These are phyloP conservation scores for Malurus elegans DNA, from an alignment of 2,113 vertebrate species.

Conservation along the genomic window DNA sequence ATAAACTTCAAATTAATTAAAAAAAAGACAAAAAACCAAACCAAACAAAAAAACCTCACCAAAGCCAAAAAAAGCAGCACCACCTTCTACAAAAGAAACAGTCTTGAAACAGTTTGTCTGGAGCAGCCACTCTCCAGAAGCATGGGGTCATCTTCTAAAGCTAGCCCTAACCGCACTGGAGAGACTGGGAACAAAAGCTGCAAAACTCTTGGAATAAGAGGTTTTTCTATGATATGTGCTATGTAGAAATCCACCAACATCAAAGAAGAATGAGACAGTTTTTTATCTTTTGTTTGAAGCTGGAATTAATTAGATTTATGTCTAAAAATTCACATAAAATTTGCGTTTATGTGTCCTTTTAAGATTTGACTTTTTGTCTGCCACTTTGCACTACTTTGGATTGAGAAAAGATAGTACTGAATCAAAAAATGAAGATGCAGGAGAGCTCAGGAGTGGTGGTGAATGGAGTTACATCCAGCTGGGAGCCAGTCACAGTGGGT, in stretches of 20 bases:
- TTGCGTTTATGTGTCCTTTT: background rate
- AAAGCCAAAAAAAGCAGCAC: background rate
- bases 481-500: background rate
- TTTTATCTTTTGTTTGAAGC: background rate
- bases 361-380: background rate
- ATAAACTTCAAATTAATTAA: background rate
- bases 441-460: background rate
- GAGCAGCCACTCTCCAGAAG: background rate
- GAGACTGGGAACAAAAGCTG: background rate
- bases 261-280: background rate
- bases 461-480: background rate
- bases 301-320: background rate
- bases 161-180: background rate
- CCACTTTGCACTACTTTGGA: background rate
- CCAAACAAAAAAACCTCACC: background rate
- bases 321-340: background rate
- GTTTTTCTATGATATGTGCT: background rate
- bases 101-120: background rate
- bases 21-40: background rate
- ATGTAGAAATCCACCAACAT: background rate
- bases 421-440: background rate
- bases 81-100: background rate
- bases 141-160: background rate
- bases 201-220: background rate
- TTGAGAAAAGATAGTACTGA: background rate